A percentile compares a stretch with the other conserved stretches of the same genome.
Evolutionary conservation across 2,797 vertebrate genomes (phyloP).

Genomic region (Menidia menidia): DNA sequence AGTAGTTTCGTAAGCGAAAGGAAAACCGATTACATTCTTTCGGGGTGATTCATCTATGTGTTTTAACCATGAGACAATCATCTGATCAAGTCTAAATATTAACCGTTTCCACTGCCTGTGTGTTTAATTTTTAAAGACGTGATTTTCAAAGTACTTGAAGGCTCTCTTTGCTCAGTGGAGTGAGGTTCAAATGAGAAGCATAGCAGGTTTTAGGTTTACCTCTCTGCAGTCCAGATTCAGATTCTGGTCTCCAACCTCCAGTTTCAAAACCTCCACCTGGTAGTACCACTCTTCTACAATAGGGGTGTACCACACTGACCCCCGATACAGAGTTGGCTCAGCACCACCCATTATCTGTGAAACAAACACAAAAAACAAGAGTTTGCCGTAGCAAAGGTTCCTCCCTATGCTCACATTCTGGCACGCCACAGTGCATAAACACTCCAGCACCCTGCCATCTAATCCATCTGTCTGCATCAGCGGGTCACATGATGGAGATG

Average conservation of each 20-base stretch:
- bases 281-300: constrained; percentile 97
- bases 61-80: constrained; percentile 29
- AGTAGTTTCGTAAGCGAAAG: constrained; percentile 27
- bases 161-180: not conserved
- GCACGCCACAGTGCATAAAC: constrained; percentile 8
- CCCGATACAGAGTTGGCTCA: constrained; percentile 88
- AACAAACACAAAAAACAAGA: constrained; percentile 25
- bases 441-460: constrained; percentile 37
- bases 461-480: constrained; percentile 71
- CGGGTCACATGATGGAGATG: constrained; percentile 49
- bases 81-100: not conserved
- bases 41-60: constrained; percentile 11
- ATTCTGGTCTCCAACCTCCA: constrained; percentile 92
- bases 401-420: constrained; percentile 19
- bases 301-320: constrained; percentile 95
- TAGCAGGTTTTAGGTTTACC: constrained; percentile 77
- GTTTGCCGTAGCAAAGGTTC: constrained; percentile 15
- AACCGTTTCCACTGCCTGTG: not conserved
- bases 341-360: constrained; percentile 91
- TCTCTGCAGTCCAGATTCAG: constrained; percentile 94
- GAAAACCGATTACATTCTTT: constrained; percentile 29
- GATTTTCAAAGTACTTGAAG: not conserved
- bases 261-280: constrained; percentile 94
- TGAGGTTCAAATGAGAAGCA: not conserved
- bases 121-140: not conserved